Evolutionary conservation across 2,113 vertebrate species (phyloP), one percentile per base, ranked within the genome.

Genomic region (Orientallactaga bullata): DNA sequence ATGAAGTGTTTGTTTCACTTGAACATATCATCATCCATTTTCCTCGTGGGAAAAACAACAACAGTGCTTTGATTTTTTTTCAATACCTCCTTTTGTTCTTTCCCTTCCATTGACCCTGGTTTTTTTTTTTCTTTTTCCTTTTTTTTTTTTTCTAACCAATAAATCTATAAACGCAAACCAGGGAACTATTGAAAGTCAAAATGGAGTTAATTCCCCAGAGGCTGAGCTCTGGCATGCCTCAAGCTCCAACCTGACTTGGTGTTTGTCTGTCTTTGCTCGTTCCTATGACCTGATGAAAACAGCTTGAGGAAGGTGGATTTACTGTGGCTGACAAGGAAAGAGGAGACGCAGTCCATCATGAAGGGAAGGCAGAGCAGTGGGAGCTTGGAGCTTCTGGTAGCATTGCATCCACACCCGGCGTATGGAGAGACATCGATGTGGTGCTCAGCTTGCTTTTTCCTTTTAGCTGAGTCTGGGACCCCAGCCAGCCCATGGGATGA

Each of bases 1-100:
- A 88, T 89, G 85, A 85, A 79, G 55, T 73, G 76, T 91, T 95
- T 88, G 85, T 94, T 94, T 96, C 28, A 58, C 65, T 92, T 82
- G 93, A 86, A 93, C 94, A 77, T 93, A 85, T 83, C n/a, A 32
- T 55, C 71, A 61, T 21, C 60, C 69, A 18, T 87, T 92, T 92
- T 96, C 51, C 68, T 85, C 23, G 13, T 65, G 80, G 60, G 80
- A 87, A 82, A 84, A 71, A 90, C 93, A 37, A 39, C 21, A 58
- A 6, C 0, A 28, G 32, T 69, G 21, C 55, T 96, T 85, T 93
- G 58, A 37, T 81, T 90, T 11, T 94, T 87, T 12, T 47, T 47
- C 42, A 39, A 60, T 18, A 77, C 32, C 63, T 83, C 9, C 4
- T 79, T 90, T 87, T 72, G 26, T 73, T 85, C 6, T 74, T 84